phyloP scores from a whole-genome alignment of 2,888 invertebrate genomes.

The Pollenia amentaria region DNA sequence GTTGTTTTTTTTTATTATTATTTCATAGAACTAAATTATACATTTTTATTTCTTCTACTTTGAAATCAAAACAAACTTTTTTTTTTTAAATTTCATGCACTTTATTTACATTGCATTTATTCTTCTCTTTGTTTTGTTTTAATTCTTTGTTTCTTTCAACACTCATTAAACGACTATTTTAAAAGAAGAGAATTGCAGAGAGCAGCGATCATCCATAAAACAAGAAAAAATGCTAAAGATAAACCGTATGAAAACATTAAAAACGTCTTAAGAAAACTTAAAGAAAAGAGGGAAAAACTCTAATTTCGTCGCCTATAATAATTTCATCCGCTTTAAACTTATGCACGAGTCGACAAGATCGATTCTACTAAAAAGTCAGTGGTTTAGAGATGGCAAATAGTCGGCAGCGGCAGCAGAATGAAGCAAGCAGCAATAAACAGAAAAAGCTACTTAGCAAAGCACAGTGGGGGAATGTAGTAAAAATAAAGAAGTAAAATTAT shows the following conservation, averaged over 20 bases:
- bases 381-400: constrained; percentile 63
- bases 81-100: constrained; percentile 34
- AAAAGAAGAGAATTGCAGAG: constrained; percentile 30
- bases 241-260: constrained; percentile 60
- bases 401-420: constrained; percentile 42
- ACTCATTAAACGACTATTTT: constrained; percentile 47
- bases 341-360: constrained; percentile 83
- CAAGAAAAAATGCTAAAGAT: constrained; percentile 36
- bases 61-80: constrained; percentile 65
- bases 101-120: constrained; percentile 23
- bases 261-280: constrained; percentile 51
- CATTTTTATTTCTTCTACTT: constrained; percentile 37
- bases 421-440: constrained; percentile 46
- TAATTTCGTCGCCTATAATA: constrained; percentile 44
- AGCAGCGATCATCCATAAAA: constrained; percentile 12
- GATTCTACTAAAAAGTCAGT: constrained; percentile 82
- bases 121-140: constrained; percentile 42
- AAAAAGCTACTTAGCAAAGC: constrained; percentile 46
- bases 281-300: constrained; percentile 12
- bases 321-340: constrained; percentile 77
- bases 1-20: constrained; percentile 48
- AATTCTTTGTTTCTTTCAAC: constrained; percentile 32
- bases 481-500: too few species aligned
- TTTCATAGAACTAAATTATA: constrained; percentile 46
- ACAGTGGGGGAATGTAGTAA: too few species aligned